phyloP scores from a whole-genome alignment of 2,888 invertebrate species.

The Xanthia togata region DNA sequence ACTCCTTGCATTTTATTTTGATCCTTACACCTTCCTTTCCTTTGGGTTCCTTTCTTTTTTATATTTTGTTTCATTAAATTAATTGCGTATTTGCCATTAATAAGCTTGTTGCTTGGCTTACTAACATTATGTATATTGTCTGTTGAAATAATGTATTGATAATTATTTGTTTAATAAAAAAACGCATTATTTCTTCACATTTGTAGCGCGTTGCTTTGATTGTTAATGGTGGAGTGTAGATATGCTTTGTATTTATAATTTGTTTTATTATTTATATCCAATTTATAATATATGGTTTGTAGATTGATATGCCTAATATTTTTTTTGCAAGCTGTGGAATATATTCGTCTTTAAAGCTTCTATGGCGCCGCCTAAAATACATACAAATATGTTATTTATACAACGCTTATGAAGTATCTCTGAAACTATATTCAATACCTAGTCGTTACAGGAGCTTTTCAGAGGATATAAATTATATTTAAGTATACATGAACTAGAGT shows the following conservation, averaged over 20 bases:
- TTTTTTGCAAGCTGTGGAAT: constrained; percentile 54
- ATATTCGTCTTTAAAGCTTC: constrained; percentile 77
- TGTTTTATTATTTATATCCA: constrained; percentile 57
- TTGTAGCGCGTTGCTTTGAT: constrained; percentile 62
- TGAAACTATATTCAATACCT: constrained; percentile 17
- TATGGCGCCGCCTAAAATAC: constrained; percentile 77
- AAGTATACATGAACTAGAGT: constrained; percentile 62
- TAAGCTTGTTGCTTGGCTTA: constrained; percentile 78
- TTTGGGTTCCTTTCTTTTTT: constrained; percentile 78
- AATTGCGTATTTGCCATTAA: constrained; percentile 80
- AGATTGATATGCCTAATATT: constrained; percentile 64
- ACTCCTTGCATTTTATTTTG: constrained; percentile 80
- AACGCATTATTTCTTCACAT: constrained; percentile 69
- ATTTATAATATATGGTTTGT: constrained; percentile 65
- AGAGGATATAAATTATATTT: constrained; percentile 41
- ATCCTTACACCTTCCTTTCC: constrained; percentile 74
- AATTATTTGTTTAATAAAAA: constrained; percentile 27
- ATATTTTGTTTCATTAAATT: constrained; percentile 81
- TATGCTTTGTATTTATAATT: constrained; percentile 67
- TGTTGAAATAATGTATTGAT: constrained; percentile 75
- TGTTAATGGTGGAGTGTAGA: constrained; percentile 58
- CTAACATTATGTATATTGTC: constrained; percentile 65
- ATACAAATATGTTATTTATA: constrained; percentile 26
- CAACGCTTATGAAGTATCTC: constrained; percentile 23
- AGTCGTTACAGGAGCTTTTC: constrained; percentile 78